A percentile compares a stretch with the other conserved stretches of the same genome.
Conservation (phyloP, 2,888 invertebrate species). For the Drosophila robusta region DNA sequence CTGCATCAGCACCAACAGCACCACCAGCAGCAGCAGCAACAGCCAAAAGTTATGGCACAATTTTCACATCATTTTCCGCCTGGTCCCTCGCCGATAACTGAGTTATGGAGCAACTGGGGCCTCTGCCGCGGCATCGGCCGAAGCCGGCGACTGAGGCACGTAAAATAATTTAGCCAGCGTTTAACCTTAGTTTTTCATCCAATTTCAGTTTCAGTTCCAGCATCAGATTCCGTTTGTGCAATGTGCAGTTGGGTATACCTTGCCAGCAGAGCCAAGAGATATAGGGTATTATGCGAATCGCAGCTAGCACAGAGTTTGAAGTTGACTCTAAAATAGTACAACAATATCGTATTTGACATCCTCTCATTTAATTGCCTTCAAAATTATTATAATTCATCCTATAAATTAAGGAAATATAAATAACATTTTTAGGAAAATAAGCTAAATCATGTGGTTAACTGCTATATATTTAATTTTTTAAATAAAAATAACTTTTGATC, state of each 20-base stretch:
- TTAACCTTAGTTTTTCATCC: slow-evolving; percentile 79
- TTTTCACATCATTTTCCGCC: slow-evolving; percentile 81
- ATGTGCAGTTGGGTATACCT: slow-evolving; percentile 11
- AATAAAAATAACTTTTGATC: too few species aligned
- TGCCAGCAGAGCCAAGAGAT: not conserved
- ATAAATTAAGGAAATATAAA: too few species aligned
- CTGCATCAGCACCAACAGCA: slow-evolving; percentile 35
- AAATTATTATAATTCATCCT: too few species aligned
- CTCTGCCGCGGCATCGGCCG: slow-evolving; percentile 32
- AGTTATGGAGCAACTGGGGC: slow-evolving; percentile 73
- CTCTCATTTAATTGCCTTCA: too few species aligned
- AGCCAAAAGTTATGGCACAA: slow-evolving; percentile 79
- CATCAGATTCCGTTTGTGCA: not conserved
- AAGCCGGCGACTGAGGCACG: slow-evolving; percentile 64
- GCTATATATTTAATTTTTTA: too few species aligned
- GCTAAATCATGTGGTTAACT: too few species aligned
- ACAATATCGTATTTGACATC: too few species aligned
- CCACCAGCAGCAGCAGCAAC: slow-evolving; percentile 46
- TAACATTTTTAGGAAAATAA: too few species aligned
- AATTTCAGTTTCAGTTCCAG: slow-evolving; percentile 3
- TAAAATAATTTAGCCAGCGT: slow-evolving; percentile 84
- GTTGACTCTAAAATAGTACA: too few species aligned
- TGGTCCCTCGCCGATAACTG: slow-evolving; percentile 56
- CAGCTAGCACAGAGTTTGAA: too few species aligned
- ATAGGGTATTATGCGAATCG: slow-evolving; percentile 3